Evolutionary conservation across 1,140 invertebrate species (phyloP), one percentile per base, ranked within the genome.

Genomic region (Drosophila quadrilineata): DNA sequence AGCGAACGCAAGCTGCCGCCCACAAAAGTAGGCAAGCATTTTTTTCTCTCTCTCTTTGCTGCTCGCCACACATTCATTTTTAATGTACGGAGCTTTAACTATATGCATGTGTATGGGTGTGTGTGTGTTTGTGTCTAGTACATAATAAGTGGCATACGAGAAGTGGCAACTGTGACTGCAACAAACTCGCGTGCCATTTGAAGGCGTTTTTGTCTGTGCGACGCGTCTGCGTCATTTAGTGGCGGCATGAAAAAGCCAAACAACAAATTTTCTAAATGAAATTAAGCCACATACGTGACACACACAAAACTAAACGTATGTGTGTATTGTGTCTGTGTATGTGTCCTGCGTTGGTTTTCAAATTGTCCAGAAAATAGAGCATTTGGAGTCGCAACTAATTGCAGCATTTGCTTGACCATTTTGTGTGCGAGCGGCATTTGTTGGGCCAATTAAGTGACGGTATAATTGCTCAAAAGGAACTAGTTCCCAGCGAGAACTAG

Each of bases 111-210:
- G 22, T 49, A 33, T 28, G 35, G 12, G 6, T 41, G 29, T 38
- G 9, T 6, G 41, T 12, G 24, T 48, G 52, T 57, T 9, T 41
- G 26, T 26, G 24, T 64, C 31, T 64, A 64, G 52, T 31, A 57
- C 41, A 48, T 49, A 48, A 41, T 64, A 64, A 57, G 60, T 64
- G 53, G 43, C 53, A 48, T 48, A 41, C n/a, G n/a, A 57, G 43
- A 57, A 64, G 60, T 57, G 60, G 60, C 60, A 64, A 64, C 53
- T 58, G 62, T 58, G 62, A 49, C 43, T 65, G 62, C 45, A 50
- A 50, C n/a, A n/a, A n/a, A n/a, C 26, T 43, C 62, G 54, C 62
- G 28, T 40, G 45, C 54, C 62, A 43, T 65, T 65, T 59, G 52
- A 24, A 29, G 22, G 50, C 59, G 33, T 40, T 63, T n/a, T 56